Base-by-base conservation (phyloP, 2,113 vertebrate genomes). In the Apodemus speciosus region DNA sequence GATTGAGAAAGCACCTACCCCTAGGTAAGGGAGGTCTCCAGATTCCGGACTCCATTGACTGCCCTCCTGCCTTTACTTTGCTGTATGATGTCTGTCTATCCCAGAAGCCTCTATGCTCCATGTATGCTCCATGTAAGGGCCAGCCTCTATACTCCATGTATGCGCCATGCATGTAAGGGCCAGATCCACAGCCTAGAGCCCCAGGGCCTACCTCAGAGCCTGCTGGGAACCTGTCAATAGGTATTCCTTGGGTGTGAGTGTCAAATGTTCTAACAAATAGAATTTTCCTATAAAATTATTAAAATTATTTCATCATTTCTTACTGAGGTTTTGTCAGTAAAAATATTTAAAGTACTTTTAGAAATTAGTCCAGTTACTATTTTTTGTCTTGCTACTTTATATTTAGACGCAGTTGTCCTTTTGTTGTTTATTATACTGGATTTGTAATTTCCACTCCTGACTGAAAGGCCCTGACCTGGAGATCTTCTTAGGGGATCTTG, bases 211-310 rank as follows among this genome's bases (percentile, higher is more conserved):
- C 49, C 46, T 6, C 23, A 18, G 43, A 79, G 20, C 76, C 76
- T 79, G 49, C 75, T 53, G 20, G 76, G 51, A 56, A 79, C 35
- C 76, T 79, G 51, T 56, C 51, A 56, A 13, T 5, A 7, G 32
- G 32, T 23, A n/a, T n/a, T 56, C 18, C 2, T 23, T 56, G 32
- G 9, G 20, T 79, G 20, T 56, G 56, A 23, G 23, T 79, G 21
- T 79, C 35, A 56, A 56, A 30, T 76, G 77, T 46, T 80, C 62
- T 92, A 84, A n/a, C 93, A 75, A 86, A 93, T 51, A 71, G 89
- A 32, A 49, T 25, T 58, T 84, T 80, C n/a, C 76, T 75, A 2
- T 25, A 53, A 43, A 80, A 64, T 76, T 40, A 85, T 60, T 56
- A 79, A n/a, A 62, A 46, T 87, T 94, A 21, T 60, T 43, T 43